Evolutionary conservation across 1,140 invertebrate species (phyloP), one percentile per base, ranked within the genome.

Genomic region (Papilio helenus): DNA sequence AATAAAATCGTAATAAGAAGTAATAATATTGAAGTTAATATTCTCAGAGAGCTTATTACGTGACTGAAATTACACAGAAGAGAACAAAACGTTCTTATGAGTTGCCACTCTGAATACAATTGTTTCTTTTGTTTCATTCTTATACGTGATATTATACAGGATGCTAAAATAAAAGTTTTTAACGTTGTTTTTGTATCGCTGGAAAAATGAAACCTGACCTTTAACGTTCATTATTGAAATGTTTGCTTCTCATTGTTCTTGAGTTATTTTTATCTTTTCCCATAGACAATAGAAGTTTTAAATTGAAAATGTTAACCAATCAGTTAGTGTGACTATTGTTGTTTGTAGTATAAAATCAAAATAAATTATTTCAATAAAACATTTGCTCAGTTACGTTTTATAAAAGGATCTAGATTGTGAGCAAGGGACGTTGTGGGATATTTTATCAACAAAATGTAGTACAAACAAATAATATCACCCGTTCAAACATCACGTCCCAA

Each of bases 1-100:
- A 68, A 68, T 16, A 34, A 18, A 34, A 34, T 68, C 23, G 61
- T 68, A 68, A 68, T 68, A 68, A 68, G 61, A 29, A 68, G 26
- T 29, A 68, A 68, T 68, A 29, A 68, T 68, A 68, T 68, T 29
- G 26, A 29, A 68, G 61, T 68, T 68, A 29, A 68, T 68, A 68
- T 68, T 68, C 61, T 68, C 5, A 5, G 61, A 68, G 26, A 12
- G 14, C 12, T 20, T 29, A 34, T 29, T 29, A 29, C 61, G 23
- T 68, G 23, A 68, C 61, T 34, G 61, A 68, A 68, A 9, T 68
- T 61, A 26, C 14, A 23, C 12, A 68, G 26, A n/a, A 68, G 61
- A 61, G 23, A 61, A 61, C 58, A 61, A 68, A 29, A 29, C 26
- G 26, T 68, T 68, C 26, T 68, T 34, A 16, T 12, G 26, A 68